Conservation (phyloP, 2,888 invertebrate genomes). For the Bruchidius siliquastri region DNA sequence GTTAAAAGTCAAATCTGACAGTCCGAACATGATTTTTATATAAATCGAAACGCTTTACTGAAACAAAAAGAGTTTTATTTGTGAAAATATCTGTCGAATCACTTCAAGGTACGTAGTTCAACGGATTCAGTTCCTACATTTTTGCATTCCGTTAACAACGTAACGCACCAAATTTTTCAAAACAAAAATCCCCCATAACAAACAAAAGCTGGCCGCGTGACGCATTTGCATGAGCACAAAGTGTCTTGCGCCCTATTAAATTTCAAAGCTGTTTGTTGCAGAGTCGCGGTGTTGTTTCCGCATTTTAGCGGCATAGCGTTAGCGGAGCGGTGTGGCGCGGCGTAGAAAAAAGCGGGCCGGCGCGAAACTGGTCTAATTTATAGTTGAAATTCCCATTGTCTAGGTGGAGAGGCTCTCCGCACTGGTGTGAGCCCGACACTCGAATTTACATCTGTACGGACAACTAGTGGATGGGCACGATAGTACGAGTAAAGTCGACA, state of each 20-base stretch:
- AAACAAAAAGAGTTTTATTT: no score
- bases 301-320: not conserved
- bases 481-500: not conserved
- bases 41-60: no score
- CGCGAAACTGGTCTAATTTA: not conserved
- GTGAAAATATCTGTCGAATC: no score
- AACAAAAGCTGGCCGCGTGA: not conserved
- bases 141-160: not conserved
- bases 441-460: not conserved
- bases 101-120: no score
- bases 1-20: no score
- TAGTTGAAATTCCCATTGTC: not conserved
- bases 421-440: not conserved
- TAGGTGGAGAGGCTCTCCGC: not conserved
- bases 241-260: not conserved
- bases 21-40: no score
- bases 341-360: not conserved
- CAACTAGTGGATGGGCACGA: not conserved
- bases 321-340: not conserved
- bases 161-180: not conserved
- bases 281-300: not conserved
- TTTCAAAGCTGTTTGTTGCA: not conserved
- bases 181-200: not conserved
- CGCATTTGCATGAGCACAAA: not conserved
- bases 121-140: not conserved